Evolutionary conservation across 2,113 vertebrate species (phyloP), one percentile per base, ranked within the genome.

Genomic region (Erythrocebus patas): DNA sequence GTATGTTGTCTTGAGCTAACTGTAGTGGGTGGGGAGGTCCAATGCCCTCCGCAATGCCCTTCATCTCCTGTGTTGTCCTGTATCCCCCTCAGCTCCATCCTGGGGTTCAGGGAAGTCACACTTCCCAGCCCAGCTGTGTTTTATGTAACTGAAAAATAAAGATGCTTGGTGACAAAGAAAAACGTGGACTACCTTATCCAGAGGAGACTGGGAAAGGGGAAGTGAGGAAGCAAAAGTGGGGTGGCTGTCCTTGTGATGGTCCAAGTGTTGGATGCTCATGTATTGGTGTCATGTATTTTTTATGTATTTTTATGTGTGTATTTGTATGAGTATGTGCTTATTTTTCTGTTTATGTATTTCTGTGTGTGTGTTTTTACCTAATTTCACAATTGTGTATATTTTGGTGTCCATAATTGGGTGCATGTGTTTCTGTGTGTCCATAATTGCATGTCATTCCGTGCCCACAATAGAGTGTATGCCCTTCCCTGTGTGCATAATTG

Each of bases 1-100:
- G 88, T 97, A 98, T 98, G 98, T 98, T 98, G 98, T 99, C 98
- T 98, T 96, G 92, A 96, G 93, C 98, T 96, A 98, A 97, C 93
- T 98, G 94, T 98, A 98, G 97, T 97, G 98, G 98, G 91, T 95
- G 95, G 98, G 97, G 97, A 90, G 96, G 97, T 93, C 68, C 2
- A 1, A 8, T 18, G 61, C 50, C 91, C 59, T 82, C 78, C 52
- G 38, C 40, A 25, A 1, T 25, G 40, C 79, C 88, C 81, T 90
- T 95, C 88, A 70, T 92, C 72, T 84, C 89, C 55, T 97, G 97
- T 98, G 98, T 98, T 98, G 98, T 91, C 72, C 95, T 97, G 97
- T 98, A 97, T 98, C 98, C 98, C 91, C 95, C 98, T 98, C 97
- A 93, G 98, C 98, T 98, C 93, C 83, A 93, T 90, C 76, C 87